Conservation (phyloP, 2,113 vertebrate species). For the Conger conger region DNA sequence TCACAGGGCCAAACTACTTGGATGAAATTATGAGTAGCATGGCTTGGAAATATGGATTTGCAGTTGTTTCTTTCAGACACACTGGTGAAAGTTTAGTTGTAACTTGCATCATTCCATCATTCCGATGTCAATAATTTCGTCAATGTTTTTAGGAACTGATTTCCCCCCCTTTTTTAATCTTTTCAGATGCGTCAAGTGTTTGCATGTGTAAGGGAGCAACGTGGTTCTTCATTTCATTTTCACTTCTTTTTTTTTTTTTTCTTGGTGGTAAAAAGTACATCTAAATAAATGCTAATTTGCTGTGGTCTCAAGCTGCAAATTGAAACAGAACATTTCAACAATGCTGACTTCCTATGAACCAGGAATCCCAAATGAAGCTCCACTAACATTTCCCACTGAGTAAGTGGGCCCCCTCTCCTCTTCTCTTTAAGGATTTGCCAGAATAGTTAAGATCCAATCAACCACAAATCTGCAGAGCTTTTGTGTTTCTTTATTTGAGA, state of each 20-base stretch:
- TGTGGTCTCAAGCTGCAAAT: neutral
- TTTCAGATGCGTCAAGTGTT: too few species aligned
- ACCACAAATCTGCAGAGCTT: conserved; percentile 4
- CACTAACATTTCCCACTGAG: neutral
- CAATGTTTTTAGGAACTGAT: too few species aligned
- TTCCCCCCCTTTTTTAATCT: too few species aligned
- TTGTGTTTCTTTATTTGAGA: neutral
- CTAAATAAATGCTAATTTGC: neutral
- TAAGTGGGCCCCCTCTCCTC: neutral
- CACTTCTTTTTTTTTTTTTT: too few species aligned
- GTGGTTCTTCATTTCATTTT: neutral
- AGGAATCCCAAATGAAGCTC: neutral
- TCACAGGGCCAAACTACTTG: too few species aligned
- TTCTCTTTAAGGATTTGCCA: conserved; percentile 5
- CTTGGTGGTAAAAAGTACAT: neutral
- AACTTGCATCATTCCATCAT: too few species aligned
- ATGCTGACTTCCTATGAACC: neutral
- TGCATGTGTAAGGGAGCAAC: too few species aligned
- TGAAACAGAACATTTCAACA: neutral
- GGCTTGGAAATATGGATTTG: too few species aligned
- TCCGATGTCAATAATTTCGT: too few species aligned
- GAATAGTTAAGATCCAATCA: neutral
- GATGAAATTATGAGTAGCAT: too few species aligned
- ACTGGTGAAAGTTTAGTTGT: too few species aligned
- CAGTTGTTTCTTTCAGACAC: too few species aligned